Evolutionary conservation across 2,797 vertebrate species (phyloP).

Genomic region (Rhinophrynus dorsalis): DNA sequence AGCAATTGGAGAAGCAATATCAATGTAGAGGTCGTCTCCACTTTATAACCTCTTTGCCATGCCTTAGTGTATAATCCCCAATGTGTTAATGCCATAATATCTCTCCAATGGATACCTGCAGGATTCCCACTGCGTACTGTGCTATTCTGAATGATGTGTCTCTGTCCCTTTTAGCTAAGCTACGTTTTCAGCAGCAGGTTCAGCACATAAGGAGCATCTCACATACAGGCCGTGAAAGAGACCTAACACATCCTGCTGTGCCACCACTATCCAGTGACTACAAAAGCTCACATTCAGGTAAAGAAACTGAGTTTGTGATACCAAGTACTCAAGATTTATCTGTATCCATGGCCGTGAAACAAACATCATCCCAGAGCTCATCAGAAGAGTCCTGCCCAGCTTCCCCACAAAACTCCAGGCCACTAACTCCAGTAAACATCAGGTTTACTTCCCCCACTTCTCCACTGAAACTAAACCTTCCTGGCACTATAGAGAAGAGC

Average conservation of each 20-base stretch:
- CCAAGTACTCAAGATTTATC: constrained; percentile 22
- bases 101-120: no score
- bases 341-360: background rate
- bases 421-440: background rate
- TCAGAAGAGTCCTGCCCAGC: constrained; percentile 8
- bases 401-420: background rate
- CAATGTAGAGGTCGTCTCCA: no score
- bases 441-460: background rate
- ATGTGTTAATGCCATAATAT: no score
- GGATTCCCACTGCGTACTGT: no score
- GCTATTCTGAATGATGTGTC: no score
- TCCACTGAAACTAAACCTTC: background rate
- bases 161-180: constrained; percentile 53
- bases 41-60: no score
- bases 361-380: background rate
- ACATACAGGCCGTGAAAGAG: background rate
- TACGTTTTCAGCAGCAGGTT: constrained; percentile 55
- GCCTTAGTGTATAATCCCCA: no score
- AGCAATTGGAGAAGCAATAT: no score
- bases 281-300: background rate
- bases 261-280: background rate
- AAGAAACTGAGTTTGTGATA: background rate
- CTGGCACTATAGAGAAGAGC: constrained; percentile 42
- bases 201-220: constrained; percentile 42
- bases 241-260: background rate